Base-by-base conservation (phyloP, 1,140 invertebrate genomes). In the Dryas iulia region DNA sequence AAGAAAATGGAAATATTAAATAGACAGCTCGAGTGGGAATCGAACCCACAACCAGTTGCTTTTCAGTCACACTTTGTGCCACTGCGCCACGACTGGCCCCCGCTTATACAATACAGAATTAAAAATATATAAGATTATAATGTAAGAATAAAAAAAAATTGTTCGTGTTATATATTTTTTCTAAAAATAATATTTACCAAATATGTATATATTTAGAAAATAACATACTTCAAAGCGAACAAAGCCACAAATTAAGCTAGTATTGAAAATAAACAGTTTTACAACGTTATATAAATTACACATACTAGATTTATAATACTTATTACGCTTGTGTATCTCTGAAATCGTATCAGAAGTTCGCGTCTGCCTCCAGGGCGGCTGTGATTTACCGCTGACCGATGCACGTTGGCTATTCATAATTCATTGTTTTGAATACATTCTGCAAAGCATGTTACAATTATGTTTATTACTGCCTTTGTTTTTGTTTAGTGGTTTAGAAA, bases 341-440 rank as follows among this genome's bases (percentile, higher is more conserved):
- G 39, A 70, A 60, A 65, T 70, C 68, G 62, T 62, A 64, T 70
- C 58, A 64, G 67, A 69, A 65, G 57, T 70, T 60, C 56, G 58
- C 68, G 47, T 63, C 28, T 54, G 30, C 61, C 68, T 47, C 39
- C 26, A 24, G 62, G 68, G 52, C 28, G 52, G 56, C 24, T 21
- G 57, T 69, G 68, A 70, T 70, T 70, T 70, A 70, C 61, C 28
- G 47, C 58, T 60, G 62, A 60, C 68, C 68, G 68, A 63, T 56
- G 52, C 52, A 54, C 52, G 59, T 63, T 59, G 18, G 7, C 59
- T 63, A 35, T 61, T 69, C 59, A 58, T 62, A 69, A 63, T 54
- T 69, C 60, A 69, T 69, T 69, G 59, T 63, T 69, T 62, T 30
- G 59, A 63, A 69, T 58, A 63, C 61, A 47, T 62, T 53, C 47